Evolutionary conservation across 1,140 invertebrate species (phyloP).

Genomic region (Amyelois transitella): DNA sequence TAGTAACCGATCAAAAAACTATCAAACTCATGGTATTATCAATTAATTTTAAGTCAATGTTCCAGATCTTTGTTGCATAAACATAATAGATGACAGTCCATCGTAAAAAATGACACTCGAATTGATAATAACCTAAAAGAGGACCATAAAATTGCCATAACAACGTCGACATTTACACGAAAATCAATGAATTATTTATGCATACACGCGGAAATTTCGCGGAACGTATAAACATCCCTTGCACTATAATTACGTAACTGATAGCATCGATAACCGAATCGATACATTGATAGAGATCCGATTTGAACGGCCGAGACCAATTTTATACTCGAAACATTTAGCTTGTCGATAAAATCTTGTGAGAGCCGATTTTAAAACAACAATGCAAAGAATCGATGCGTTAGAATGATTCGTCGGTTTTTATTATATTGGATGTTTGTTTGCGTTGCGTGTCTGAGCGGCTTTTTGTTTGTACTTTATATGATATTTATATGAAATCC

Average conservation of each 20-base stretch:
- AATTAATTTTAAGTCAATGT: too few relatives aligned
- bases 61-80: too few relatives aligned
- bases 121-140: neutral
- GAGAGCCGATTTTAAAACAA: conserved; percentile 60
- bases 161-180: neutral
- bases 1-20: too few relatives aligned
- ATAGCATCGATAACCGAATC: conserved; percentile 47
- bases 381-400: conserved; percentile 37
- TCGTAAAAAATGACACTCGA: too few relatives aligned
- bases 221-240: conserved; percentile 33
- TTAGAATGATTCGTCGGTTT: neutral
- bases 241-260: conserved; percentile 63
- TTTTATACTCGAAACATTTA: conserved; percentile 69
- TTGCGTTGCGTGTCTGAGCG: neutral
- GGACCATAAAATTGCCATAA: neutral
- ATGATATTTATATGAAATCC: too few relatives aligned
- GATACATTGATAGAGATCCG: conserved; percentile 40
- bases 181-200: conserved; percentile 39
- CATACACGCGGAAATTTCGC: conserved; percentile 29
- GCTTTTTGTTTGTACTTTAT: too few relatives aligned
- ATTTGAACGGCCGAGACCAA: conserved; percentile 60
- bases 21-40: too few relatives aligned
- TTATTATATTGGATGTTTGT: neutral
- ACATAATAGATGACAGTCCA: too few relatives aligned
- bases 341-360: conserved; percentile 58